Percentiles rank a stretch among this genome's conserved stretches.
Evolutionary conservation across 2,888 invertebrate species (phyloP).

Genomic region (Dendrolimus pini): DNA sequence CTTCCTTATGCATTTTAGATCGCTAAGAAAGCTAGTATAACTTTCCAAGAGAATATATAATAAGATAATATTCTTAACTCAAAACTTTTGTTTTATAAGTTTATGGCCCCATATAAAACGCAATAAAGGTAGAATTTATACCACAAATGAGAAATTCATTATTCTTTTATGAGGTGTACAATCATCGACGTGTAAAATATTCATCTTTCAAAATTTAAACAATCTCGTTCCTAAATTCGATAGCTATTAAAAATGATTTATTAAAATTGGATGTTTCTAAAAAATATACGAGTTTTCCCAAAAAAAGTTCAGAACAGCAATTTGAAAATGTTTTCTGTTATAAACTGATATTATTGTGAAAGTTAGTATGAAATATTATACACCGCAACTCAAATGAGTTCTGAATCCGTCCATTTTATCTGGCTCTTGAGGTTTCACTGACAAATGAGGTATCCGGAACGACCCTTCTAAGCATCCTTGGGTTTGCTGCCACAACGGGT

Average conservation of each 20-base stretch:
- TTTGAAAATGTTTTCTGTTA: constrained; percentile 2
- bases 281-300: no score
- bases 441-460: constrained; percentile 37
- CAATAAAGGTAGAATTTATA: background rate
- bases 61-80: background rate
- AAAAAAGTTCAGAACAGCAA: background rate
- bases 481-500: constrained; percentile 26
- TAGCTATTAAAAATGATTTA: background rate
- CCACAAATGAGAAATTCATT: background rate
- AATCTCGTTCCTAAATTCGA: background rate
- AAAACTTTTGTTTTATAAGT: constrained; percentile 18
- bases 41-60: no score
- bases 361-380: constrained; percentile 24
- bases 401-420: constrained; percentile 41
- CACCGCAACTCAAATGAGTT: constrained; percentile 19
- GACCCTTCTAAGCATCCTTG: constrained; percentile 28
- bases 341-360: constrained; percentile 18
- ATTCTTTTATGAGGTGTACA: background rate
- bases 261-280: background rate
- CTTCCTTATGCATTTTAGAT: no score
- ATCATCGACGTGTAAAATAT: background rate
- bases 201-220: background rate
- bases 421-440: constrained; percentile 42
- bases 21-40: no score
- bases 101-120: constrained; percentile 21